Percentiles rank a stretch among this genome's conserved stretches.
Conservation (phyloP, 2,888 invertebrate species). For the Caenorhabditis wallacei region DNA sequence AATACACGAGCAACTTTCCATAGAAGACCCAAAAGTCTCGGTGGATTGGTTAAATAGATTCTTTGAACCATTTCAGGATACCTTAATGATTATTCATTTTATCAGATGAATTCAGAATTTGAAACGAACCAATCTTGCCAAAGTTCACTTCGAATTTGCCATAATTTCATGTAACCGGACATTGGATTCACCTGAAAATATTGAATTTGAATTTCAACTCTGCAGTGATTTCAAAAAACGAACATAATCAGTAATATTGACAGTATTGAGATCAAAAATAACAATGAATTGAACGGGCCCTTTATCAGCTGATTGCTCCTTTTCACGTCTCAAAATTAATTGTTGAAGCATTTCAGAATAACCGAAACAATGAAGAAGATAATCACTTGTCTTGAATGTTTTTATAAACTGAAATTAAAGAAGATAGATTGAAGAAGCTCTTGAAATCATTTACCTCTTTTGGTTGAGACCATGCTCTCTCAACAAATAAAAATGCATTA, state of each 20-base stretch:
- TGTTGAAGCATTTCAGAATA: conserved; percentile 76
- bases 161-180: conserved; percentile 75
- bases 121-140: conserved; percentile 75
- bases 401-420: conserved; percentile 75
- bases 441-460: conserved; percentile 64
- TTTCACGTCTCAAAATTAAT: conserved; percentile 73
- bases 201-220: background rate
- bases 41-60: conserved; percentile 74
- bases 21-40: conserved; percentile 67
- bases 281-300: conserved; percentile 76
- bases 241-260: conserved; percentile 74
- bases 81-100: conserved; percentile 32
- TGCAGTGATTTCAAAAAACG: conserved; percentile 2
- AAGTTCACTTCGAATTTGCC: conserved; percentile 74
- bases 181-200: conserved; percentile 72
- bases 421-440: background rate
- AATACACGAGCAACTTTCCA: conserved; percentile 75
- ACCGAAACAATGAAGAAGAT: conserved; percentile 74
- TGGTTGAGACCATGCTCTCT: conserved; percentile 76
- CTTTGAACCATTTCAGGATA: conserved; percentile 75
- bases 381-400: conserved; percentile 75
- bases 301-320: conserved; percentile 68
- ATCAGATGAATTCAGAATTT: background rate
- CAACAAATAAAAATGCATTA: conserved; percentile 75
- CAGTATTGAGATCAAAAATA: conserved; percentile 72